Evolutionary conservation across 2,113 vertebrate species (phyloP).

Genomic region (Oreochromis niloticus): DNA sequence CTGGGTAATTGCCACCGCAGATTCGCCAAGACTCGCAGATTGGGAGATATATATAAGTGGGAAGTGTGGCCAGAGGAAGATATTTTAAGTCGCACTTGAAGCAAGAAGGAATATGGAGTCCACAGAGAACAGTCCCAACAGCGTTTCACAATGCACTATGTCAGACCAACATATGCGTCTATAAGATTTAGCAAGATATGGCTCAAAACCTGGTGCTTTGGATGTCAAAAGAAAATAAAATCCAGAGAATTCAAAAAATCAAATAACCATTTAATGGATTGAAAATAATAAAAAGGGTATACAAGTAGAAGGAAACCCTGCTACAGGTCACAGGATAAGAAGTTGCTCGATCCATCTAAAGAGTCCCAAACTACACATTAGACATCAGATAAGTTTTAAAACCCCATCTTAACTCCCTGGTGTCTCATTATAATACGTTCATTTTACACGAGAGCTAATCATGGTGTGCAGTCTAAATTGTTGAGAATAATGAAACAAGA

Average conservation of each 20-base stretch:
- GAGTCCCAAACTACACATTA: conserved; percentile 24
- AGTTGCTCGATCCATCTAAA: neutral
- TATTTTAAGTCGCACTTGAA: neutral
- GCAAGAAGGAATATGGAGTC: neutral
- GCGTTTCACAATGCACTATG: neutral
- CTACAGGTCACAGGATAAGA: neutral
- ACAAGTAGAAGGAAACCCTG: neutral
- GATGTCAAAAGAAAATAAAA: neutral
- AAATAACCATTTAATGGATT: neutral
- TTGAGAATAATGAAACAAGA: conserved; percentile 64
- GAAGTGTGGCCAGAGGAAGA: neutral
- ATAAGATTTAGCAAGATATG: neutral
- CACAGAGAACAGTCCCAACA: neutral
- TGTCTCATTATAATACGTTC: neutral
- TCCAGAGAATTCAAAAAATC: neutral
- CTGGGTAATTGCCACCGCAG: neutral
- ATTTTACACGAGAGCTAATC: neutral
- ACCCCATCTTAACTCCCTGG: neutral
- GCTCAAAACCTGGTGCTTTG: neutral
- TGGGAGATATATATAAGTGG: neutral
- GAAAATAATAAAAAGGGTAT: neutral
- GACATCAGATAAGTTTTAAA: neutral
- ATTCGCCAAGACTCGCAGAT: neutral
- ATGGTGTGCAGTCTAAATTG: conserved; percentile 18
- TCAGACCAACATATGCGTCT: neutral